Conservation (phyloP, 2,113 vertebrate species). For the Triplophysa siluroides region DNA sequence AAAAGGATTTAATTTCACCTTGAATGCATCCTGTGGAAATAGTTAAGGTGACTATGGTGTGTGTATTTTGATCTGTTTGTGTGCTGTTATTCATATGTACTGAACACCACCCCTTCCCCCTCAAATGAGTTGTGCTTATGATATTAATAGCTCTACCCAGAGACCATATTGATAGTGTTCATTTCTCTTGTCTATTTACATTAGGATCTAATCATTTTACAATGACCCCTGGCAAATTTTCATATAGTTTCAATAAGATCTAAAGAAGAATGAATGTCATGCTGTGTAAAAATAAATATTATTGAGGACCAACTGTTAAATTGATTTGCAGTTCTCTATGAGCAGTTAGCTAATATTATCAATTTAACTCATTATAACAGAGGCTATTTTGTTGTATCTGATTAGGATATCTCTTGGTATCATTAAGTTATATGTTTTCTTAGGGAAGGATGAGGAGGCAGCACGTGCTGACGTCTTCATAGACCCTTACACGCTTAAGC, state of each 20-base stretch:
- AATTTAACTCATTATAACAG: neutral
- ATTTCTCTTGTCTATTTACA: conserved; percentile 70
- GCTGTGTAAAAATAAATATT: neutral
- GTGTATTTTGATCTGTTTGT: conserved; percentile 60
- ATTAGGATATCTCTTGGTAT: neutral
- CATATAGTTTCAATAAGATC: conserved; percentile 57
- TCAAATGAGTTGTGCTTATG: conserved; percentile 56
- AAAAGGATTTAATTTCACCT: conserved; percentile 68
- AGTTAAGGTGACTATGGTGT: conserved; percentile 46
- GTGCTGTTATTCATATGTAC: conserved; percentile 66
- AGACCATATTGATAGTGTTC: conserved; percentile 53
- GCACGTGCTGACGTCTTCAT: conserved; percentile 53
- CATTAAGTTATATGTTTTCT: conserved; percentile 35
- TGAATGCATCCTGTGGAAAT: conserved; percentile 58
- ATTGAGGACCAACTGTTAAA: neutral
- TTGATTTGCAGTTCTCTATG: neutral
- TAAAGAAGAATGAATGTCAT: conserved; percentile 28
- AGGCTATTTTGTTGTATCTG: neutral
- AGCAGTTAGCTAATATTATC: neutral
- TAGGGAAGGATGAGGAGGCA: conserved; percentile 26
- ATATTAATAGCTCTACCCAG: conserved; percentile 65
- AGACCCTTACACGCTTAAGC: conserved; percentile 43
- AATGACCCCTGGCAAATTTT: conserved; percentile 56
- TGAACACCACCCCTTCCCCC: conserved; percentile 30
- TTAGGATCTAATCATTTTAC: conserved; percentile 65